These are phyloP conservation scores for Leptinotarsa lineolata DNA, from an alignment of 1,140 invertebrate species.

Conservation along the genomic window DNA sequence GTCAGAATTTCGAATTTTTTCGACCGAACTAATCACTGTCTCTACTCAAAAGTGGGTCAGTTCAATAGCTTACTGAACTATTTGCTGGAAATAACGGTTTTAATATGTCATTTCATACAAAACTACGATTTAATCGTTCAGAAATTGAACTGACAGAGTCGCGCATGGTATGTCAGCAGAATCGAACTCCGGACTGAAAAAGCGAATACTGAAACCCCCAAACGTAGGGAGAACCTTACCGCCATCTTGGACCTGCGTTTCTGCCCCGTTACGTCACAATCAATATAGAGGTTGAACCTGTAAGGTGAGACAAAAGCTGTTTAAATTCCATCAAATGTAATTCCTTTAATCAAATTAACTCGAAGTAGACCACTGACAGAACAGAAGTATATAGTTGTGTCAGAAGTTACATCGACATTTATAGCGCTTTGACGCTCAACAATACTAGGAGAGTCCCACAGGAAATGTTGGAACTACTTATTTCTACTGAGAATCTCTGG, in stretches of 20 bases:
- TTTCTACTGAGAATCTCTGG: not conserved
- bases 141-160: not conserved
- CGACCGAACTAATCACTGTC: not conserved
- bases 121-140: constrained; percentile 7
- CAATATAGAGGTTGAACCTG: constrained; percentile 43
- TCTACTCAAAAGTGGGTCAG: constrained; percentile 3
- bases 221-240: constrained; percentile 24
- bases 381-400: not conserved
- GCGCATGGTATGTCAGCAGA: constrained; percentile 36
- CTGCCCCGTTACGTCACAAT: constrained; percentile 49
- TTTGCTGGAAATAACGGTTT: constrained; percentile 20
- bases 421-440: not conserved
- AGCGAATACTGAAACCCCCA: constrained; percentile 40
- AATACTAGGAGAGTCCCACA: not conserved
- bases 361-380: not conserved
- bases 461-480: not conserved
- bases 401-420: not conserved
- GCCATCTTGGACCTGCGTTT: constrained; percentile 51
- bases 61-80: not conserved
- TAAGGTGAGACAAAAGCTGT: constrained; percentile 24
- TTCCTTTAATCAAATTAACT: constrained; percentile 8
- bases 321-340: constrained; percentile 12
- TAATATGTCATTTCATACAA: constrained; percentile 25
- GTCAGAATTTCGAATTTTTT: not conserved
- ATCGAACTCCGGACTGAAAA: constrained; percentile 20